A percentile compares a stretch with the other conserved stretches of the same genome.
Conservation (phyloP, 2,113 vertebrate genomes). For the Salvelinus sp. region DNA sequence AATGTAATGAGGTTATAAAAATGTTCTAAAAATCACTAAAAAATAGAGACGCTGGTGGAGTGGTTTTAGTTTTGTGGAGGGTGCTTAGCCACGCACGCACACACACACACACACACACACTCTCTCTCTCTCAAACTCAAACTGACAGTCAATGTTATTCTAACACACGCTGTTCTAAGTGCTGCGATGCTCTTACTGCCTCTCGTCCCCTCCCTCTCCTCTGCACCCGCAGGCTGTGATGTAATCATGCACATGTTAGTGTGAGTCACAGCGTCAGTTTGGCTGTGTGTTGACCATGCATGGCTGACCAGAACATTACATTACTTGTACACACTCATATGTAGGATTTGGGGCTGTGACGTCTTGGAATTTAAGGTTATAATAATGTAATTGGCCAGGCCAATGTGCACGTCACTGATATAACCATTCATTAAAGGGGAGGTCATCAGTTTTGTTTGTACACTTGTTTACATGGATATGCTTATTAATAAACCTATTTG, state of each 20-base stretch:
- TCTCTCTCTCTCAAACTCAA: neutral
- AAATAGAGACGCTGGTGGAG: neutral
- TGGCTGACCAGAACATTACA: conserved; percentile 34
- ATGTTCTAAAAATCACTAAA: neutral
- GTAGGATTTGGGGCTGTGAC: too few relatives aligned
- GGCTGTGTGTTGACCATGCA: conserved; percentile 35
- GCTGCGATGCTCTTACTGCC: conserved; percentile 34
- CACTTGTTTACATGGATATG: too few relatives aligned
- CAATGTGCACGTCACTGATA: too few relatives aligned
- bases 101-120: too few relatives aligned
- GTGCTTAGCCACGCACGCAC: neutral
- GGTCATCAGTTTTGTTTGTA: too few relatives aligned
- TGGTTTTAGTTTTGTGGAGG: neutral
- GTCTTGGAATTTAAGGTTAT: too few relatives aligned
- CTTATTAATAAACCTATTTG: too few relatives aligned
- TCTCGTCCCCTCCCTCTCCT: conserved; percentile 6
- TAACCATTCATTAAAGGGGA: too few relatives aligned
- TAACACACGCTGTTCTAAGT: neutral
- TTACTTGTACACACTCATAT: conserved; percentile 2
- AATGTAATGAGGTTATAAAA: neutral
- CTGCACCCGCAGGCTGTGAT: conserved; percentile 45
- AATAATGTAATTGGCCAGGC: too few relatives aligned
- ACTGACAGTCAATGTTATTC: neutral
- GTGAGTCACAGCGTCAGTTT: conserved; percentile 22
- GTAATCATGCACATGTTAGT: conserved; percentile 55